These are phyloP conservation scores for Planococcus citri DNA, from an alignment of 1,140 invertebrate genomes.

Conservation along the genomic window DNA sequence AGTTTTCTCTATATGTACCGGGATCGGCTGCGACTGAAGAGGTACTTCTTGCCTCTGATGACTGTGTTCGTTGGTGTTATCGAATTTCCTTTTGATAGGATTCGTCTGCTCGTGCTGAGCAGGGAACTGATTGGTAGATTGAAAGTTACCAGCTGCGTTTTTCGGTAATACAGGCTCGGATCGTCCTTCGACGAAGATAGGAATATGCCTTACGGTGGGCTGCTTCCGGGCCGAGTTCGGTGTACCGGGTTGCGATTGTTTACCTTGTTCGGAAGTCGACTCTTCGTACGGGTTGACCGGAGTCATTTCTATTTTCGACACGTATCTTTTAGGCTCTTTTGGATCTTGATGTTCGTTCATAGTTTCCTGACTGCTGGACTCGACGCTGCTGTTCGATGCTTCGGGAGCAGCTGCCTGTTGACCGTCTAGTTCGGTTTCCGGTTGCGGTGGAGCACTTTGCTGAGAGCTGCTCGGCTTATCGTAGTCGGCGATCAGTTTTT, in stretches of 20 bases:
- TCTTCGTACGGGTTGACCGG: constrained; percentile 22
- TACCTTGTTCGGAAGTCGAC: constrained; percentile 24
- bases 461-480: neutral
- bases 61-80: constrained; percentile 5
- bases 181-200: constrained; percentile 68
- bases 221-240: constrained; percentile 27
- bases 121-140: neutral
- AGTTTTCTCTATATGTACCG: neutral
- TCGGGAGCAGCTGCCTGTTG: too few species aligned
- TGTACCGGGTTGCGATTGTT: constrained; percentile 28
- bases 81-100: constrained; percentile 31
- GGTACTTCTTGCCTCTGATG: neutral
- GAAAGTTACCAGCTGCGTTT: constrained; percentile 17
- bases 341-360: constrained; percentile 29
- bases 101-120: constrained; percentile 31
- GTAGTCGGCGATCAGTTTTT: constrained; percentile 11
- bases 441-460: neutral
- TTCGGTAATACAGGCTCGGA: constrained; percentile 28
- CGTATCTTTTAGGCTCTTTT: constrained; percentile 34
- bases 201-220: constrained; percentile 60
- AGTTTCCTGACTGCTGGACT: neutral
- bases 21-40: neutral
- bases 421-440: neutral
- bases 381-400: too few species aligned
- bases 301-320: constrained; percentile 43